These are phyloP conservation scores for fruit fly (Drosophila melanogaster) DNA, from an alignment of 1,140 invertebrate genomes.

Conservation along the genomic window DNA sequence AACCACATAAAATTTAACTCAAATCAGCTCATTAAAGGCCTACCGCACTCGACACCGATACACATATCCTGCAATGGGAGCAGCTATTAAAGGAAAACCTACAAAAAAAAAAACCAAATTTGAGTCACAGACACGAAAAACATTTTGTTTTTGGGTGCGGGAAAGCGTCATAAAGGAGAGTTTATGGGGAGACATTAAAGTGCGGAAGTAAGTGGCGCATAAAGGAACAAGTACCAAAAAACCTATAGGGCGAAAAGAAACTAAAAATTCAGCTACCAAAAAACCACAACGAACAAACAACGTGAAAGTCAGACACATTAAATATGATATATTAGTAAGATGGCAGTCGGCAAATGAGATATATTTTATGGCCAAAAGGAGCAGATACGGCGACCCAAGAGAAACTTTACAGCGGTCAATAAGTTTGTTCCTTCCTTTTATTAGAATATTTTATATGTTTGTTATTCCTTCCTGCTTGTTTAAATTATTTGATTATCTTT, in stretches of 20 bases:
- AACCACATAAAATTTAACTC: slow-evolving; percentile 77
- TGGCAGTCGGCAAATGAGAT: slow-evolving; percentile 69
- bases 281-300: slow-evolving; percentile 48
- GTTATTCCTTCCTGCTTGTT: slow-evolving; percentile 14
- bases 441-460: slow-evolving; percentile 39
- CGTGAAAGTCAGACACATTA: slow-evolving; percentile 73
- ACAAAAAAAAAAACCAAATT: slow-evolving; percentile 9
- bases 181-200: slow-evolving; percentile 78
- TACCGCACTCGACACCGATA: slow-evolving; percentile 66
- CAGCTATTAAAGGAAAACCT: slow-evolving; percentile 19
- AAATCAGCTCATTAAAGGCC: slow-evolving; percentile 79
- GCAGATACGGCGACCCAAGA: slow-evolving; percentile 29
- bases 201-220: slow-evolving; percentile 72
- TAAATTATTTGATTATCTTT: slow-evolving; percentile 17
- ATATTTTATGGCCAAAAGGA: slow-evolving; percentile 58
- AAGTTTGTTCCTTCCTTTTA: slow-evolving; percentile 24
- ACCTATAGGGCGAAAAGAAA: slow-evolving; percentile 35
- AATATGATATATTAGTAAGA: slow-evolving; percentile 77
- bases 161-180: slow-evolving; percentile 60
- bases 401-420: slow-evolving; percentile 37
- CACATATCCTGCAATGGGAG: slow-evolving; percentile 44
- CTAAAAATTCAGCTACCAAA: slow-evolving; percentile 54
- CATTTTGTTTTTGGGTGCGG: slow-evolving; percentile 64
- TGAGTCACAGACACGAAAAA: slow-evolving; percentile 30
- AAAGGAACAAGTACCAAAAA: slow-evolving; percentile 40